Evolutionary conservation across 2,113 vertebrate genomes (phyloP), one percentile per base, ranked within the genome.

Genomic region (Misgurnus anguillicaudatus): DNA sequence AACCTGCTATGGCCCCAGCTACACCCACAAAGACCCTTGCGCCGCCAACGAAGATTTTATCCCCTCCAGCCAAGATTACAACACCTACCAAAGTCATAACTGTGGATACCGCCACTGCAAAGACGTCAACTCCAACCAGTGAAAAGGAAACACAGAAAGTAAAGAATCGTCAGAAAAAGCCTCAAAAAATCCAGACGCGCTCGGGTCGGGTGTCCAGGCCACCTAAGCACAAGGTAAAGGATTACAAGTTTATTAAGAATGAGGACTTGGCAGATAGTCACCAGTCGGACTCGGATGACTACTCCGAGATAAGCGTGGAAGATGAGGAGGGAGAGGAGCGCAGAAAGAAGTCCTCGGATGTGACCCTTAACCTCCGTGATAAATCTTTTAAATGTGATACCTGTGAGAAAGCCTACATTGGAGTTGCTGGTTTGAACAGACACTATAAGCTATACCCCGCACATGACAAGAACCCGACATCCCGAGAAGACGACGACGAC

Each of bases 231-330:
- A 99, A 99, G 88, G 95, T 94, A 53, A 97, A 93, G 89, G 97
- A 99, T 87, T 99, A 98, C 84, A 98, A 96, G 77, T 99, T 99
- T 88, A 98, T 99, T 77, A 98, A 96, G 88, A 97, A 91, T 0
- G 95, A 98, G 85, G 96, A 98, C 85, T 84, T 98, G 82, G 97
- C 95, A 0, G 95, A 98, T 0, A 90, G 95, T 71, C 96, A 94
- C 85, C 94, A 89, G 66, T 99, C 96, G 0, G 97, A 97, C 89
- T 99, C 97, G 0, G 98, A 99, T n/a, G 98, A 99, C 82, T 99
- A 98, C 75, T 95, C 95, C 0, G 98, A 99, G 78, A 91, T 97
- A 78, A 98, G 94, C 0, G 86, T 94, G 84, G 98, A 97, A 82
- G 98, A 99, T 1, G 97, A 98, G 41, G 93, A 91, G 38, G 91